Base-by-base conservation (phyloP, 1,140 invertebrate species). In the Macrobrachium rosenbergii region DNA sequence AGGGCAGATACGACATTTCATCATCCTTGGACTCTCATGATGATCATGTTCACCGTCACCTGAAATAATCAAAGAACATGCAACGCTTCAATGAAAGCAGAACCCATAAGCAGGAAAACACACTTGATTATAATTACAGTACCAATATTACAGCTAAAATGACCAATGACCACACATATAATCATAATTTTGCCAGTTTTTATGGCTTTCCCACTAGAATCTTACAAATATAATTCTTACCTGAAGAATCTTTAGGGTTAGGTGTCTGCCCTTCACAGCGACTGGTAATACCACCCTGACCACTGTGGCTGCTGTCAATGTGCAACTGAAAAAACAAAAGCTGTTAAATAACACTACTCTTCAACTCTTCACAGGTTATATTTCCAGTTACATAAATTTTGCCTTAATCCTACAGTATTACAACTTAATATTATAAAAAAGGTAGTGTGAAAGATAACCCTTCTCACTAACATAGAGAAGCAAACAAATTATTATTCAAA, bases 1-100 rank as follows among this genome's bases (percentile, higher is more conserved):
- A 14, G 96, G 96, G 92, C 96, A 98, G 81, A 95, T 94, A 17
- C 93, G 93, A 90, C 96, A 97, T 77, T 92, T 90, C 77, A 92
- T 92, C 12, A 87, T 90, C 80, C 91, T 91, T 14, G 37, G 73
- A 28, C 23, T 83, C 77, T 83, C 88, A 69, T 82, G 75, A 23
- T 87, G 64, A 19, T 84, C 19, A 67, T 82, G 82, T 43, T 89
- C 79, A 79, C 11, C 63, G n/a, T 81, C 85, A 73, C 58, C 85
- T 87, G 85, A n/a, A 59, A 76, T 12, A 84, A 59, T 8, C 17
- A 45, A 75, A 45, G 28, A 52, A 23, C 21, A 19, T 21, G 19
- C 28, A 77, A 52, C 12, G 52, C 7, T 52, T 52, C 28, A 37
- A 37, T 37, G 3, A 37, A 37, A 37, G 28, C 3, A 37, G 28